Conservation (phyloP, 2,888 invertebrate species). For the Erannis defoliaria region DNA sequence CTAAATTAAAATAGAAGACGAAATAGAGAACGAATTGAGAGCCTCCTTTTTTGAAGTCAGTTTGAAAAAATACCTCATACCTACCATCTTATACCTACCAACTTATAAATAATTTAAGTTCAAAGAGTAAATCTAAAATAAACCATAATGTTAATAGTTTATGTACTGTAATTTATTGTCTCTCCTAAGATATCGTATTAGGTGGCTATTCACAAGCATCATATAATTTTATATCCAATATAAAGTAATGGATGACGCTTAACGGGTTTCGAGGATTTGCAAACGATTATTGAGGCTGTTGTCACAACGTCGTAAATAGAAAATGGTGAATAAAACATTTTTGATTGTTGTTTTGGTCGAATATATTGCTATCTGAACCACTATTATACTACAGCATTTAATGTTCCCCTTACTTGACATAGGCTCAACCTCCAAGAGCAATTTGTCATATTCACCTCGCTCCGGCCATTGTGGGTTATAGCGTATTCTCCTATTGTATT, state of each 20-base stretch:
- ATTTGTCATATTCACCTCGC: too few species aligned
- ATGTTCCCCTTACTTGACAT: too few species aligned
- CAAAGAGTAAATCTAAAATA: not conserved
- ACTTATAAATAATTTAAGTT: too few species aligned
- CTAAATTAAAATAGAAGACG: too few species aligned
- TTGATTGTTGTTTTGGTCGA: slow-evolving; percentile 29
- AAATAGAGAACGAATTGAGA: too few species aligned
- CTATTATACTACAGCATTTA: not conserved
- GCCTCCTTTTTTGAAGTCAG: too few species aligned
- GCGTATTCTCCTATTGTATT: too few species aligned
- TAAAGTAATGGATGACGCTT: slow-evolving; percentile 52
- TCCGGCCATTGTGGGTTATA: too few species aligned
- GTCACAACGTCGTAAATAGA: slow-evolving; percentile 47
- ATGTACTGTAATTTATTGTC: slow-evolving; percentile 14
- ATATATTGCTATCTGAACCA: slow-evolving; percentile 8
- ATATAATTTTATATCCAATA: slow-evolving; percentile 60
- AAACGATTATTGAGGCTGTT: slow-evolving; percentile 54
- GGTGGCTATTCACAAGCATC: slow-evolving; percentile 40
- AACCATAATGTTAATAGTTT: not conserved
- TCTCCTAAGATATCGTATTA: slow-evolving; percentile 22
- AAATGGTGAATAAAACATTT: slow-evolving; percentile 36
- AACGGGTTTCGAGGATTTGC: slow-evolving; percentile 55
- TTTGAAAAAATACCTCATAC: too few species aligned
- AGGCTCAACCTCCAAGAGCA: too few species aligned
- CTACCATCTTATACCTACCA: too few species aligned